A percentile compares a stretch with the other conserved stretches of the same genome.
Conservation (phyloP, 2,888 invertebrate species). For the Campoplex nolae region DNA sequence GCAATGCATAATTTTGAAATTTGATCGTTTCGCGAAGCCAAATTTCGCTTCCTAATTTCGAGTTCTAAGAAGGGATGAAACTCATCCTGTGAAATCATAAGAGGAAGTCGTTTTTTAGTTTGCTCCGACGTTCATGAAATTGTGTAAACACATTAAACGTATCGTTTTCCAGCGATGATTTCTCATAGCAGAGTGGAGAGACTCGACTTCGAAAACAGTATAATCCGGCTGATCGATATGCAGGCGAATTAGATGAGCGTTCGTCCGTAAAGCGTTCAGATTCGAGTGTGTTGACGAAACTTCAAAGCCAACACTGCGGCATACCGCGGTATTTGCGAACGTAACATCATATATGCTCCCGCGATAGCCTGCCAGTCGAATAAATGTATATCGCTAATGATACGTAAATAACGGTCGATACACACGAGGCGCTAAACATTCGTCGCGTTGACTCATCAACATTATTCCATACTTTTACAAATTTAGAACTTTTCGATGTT, state of each 20-base stretch:
- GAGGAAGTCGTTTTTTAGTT: background rate
- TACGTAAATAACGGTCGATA: slow-evolving; percentile 59
- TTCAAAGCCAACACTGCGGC: slow-evolving; percentile 36
- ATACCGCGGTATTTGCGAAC: slow-evolving; percentile 20
- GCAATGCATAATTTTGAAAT: background rate
- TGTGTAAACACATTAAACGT: background rate
- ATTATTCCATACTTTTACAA: background rate
- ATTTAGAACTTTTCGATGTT: background rate
- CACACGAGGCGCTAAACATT: slow-evolving; percentile 30
- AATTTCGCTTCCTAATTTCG: background rate
- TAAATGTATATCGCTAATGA: slow-evolving; percentile 69
- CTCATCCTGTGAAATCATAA: too few species aligned
- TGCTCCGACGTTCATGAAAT: background rate
- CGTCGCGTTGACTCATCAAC: slow-evolving; percentile 11
- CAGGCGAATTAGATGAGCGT: slow-evolving; percentile 32
- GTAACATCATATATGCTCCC: slow-evolving; percentile 5
- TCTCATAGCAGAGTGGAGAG: background rate
- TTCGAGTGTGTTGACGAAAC: slow-evolving; percentile 38
- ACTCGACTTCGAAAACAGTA: background rate
- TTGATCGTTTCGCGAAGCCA: background rate
- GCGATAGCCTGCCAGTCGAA: slow-evolving; percentile 40
- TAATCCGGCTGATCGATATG: background rate
- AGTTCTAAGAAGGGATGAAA: too few species aligned
- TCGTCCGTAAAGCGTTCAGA: slow-evolving; percentile 23
- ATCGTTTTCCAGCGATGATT: background rate